Evolutionary conservation across 2,797 vertebrate genomes (phyloP).

Genomic region (Clarias platycephalus): DNA sequence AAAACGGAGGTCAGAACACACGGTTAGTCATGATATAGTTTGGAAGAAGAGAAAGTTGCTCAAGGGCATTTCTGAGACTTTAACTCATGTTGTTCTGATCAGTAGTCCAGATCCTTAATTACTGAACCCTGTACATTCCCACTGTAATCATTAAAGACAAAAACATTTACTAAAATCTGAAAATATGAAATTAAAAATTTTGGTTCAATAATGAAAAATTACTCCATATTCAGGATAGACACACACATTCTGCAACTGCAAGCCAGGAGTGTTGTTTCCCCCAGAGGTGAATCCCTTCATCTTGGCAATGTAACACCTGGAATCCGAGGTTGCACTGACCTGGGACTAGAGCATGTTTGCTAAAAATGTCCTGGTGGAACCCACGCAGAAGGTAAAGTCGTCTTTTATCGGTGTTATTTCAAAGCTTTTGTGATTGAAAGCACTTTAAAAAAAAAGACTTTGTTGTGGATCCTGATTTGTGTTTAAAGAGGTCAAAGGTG

Average conservation of each 20-base stretch:
- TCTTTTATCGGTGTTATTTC: conserved; percentile 9
- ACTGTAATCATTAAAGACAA: neutral
- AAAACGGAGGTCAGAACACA: neutral
- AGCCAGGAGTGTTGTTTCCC: neutral
- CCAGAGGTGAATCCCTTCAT: conserved; percentile 4
- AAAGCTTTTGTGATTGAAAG: conserved; percentile 4
- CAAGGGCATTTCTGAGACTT: neutral
- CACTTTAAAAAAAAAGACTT: neutral
- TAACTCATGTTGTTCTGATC: neutral
- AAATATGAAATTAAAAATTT: neutral
- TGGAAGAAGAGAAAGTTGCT: neutral
- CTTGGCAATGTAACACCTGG: conserved; percentile 16
- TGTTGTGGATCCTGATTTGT: neutral
- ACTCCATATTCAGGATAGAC: neutral
- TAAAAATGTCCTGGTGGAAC: neutral
- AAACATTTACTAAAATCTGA: neutral
- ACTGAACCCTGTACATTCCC: neutral
- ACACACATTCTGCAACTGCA: neutral
- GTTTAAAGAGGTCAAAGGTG: conserved; percentile 1
- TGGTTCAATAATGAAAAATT: neutral
- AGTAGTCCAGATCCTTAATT: neutral
- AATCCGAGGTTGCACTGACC: conserved; percentile 14
- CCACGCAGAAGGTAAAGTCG: neutral
- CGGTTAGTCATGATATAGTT: neutral
- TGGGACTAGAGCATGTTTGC: neutral